phyloP scores from a whole-genome alignment of 2,113 vertebrate species.

The Amblyornis subalaris region DNA sequence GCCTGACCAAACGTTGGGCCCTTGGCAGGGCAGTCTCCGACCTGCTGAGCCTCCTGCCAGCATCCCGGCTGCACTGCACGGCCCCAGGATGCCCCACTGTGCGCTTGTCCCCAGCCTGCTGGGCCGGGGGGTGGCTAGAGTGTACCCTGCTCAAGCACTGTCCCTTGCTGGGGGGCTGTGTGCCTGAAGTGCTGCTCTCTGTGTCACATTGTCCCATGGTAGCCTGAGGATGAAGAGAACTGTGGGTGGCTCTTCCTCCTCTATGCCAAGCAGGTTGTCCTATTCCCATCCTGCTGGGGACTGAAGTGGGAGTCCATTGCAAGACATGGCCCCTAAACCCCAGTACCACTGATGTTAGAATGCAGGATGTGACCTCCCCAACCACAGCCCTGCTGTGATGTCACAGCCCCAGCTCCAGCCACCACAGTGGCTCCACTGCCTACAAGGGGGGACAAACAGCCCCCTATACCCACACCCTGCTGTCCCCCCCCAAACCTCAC shows the following conservation, averaged over 20 bases:
- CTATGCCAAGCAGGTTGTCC: neutral
- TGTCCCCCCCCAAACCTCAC: neutral
- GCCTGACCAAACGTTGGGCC: fast-evolving
- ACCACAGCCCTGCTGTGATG: neutral
- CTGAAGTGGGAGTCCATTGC: neutral
- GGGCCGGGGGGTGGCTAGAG: fast-evolving
- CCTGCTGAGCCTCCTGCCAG: neutral
- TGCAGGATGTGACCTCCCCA: neutral
- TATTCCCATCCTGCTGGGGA: neutral
- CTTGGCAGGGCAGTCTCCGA: fast-evolving
- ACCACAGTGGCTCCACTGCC: neutral
- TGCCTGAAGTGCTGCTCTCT: neutral
- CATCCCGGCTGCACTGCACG: too few species aligned
- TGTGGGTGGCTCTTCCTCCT: neutral
- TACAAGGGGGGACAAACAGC: neutral
- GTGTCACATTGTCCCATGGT: neutral
- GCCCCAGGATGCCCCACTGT: neutral
- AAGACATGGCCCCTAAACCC: neutral
- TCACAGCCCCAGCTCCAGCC: neutral
- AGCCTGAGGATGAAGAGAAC: neutral
- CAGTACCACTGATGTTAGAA: neutral
- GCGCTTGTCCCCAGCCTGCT: neutral
- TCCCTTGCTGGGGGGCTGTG: neutral
- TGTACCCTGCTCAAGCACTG: neutral
- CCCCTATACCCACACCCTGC: neutral